Percentiles rank a stretch among this genome's conserved stretches.
These are phyloP conservation scores for Spondyliosoma cantharus DNA, from an alignment of 2,797 vertebrate species.

Conservation along the genomic window DNA sequence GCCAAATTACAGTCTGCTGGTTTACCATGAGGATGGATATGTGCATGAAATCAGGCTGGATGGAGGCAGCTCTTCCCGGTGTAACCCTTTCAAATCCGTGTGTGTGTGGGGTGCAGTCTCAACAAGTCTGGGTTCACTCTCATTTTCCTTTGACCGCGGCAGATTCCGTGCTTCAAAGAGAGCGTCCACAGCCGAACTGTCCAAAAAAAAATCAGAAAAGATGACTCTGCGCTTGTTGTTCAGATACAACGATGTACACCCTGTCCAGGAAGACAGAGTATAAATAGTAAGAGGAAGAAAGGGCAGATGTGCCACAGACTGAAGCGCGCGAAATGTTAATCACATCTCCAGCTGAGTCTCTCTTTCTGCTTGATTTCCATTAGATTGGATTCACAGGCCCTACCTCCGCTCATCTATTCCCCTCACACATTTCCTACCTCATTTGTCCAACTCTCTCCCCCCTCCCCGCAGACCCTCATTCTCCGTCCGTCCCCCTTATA, in stretches of 20 bases:
- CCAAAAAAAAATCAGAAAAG: conserved; percentile 25
- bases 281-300: conserved; percentile 31
- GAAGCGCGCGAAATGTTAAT: conserved; percentile 42
- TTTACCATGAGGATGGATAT: conserved; percentile 65
- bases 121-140: conserved; percentile 41
- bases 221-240: conserved; percentile 15
- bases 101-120: conserved; percentile 20
- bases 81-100: conserved; percentile 33
- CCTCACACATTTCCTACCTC: conserved; percentile 26
- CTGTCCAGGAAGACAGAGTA: conserved; percentile 20
- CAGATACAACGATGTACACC: conserved; percentile 1
- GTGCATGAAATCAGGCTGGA: conserved; percentile 62
- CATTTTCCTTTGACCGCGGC: conserved; percentile 33
- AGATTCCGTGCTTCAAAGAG: conserved; percentile 28
- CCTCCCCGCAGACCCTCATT: conserved; percentile 38
- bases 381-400: conserved; percentile 37
- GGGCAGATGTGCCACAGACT: conserved; percentile 19
- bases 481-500: conserved; percentile 34
- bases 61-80: conserved; percentile 43
- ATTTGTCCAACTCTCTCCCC: conserved; percentile 13
- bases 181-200: conserved; percentile 17
- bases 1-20: conserved; percentile 56
- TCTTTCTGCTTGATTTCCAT: conserved; percentile 46
- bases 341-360: conserved; percentile 45
- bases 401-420: conserved; percentile 20